phyloP scores from a whole-genome alignment of 2,113 vertebrate species.

The Megaceryle maxima region DNA sequence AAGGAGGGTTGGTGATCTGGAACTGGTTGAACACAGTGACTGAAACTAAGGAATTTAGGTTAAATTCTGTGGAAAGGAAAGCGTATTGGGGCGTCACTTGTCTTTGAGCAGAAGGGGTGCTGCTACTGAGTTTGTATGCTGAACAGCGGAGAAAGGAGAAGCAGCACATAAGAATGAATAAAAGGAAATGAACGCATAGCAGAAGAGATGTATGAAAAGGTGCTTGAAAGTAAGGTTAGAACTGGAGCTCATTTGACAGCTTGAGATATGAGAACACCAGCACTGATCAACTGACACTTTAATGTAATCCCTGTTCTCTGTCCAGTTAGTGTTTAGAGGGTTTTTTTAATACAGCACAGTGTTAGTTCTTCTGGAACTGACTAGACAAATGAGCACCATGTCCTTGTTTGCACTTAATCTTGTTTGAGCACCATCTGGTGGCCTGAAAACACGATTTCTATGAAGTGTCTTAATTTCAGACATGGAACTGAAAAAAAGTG shows the following conservation, averaged over 20 bases:
- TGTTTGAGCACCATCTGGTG: background rate
- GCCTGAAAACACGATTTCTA: background rate
- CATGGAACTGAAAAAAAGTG: background rate
- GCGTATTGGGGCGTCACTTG: background rate
- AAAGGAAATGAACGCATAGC: background rate
- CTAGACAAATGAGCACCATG: accelerated
- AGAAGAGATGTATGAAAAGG: background rate
- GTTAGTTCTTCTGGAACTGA: background rate
- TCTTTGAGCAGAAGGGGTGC: background rate
- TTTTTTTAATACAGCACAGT: background rate
- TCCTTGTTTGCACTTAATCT: background rate
- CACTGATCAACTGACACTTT: background rate
- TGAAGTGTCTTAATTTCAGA: background rate
- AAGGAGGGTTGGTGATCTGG: background rate
- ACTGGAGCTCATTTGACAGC: background rate
- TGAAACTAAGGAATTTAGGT: background rate
- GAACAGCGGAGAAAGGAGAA: background rate
- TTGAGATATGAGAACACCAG: background rate
- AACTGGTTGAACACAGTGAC: background rate
- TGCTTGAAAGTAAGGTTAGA: background rate
- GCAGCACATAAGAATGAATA: background rate
- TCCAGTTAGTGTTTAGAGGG: background rate
- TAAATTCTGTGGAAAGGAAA: background rate
- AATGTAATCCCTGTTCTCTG: background rate
- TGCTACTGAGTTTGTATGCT: background rate